Percentiles rank a stretch among this genome's conserved stretches.
These are phyloP conservation scores for Acanthornis magna DNA, from an alignment of 2,797 vertebrate species.

Conservation along the genomic window DNA sequence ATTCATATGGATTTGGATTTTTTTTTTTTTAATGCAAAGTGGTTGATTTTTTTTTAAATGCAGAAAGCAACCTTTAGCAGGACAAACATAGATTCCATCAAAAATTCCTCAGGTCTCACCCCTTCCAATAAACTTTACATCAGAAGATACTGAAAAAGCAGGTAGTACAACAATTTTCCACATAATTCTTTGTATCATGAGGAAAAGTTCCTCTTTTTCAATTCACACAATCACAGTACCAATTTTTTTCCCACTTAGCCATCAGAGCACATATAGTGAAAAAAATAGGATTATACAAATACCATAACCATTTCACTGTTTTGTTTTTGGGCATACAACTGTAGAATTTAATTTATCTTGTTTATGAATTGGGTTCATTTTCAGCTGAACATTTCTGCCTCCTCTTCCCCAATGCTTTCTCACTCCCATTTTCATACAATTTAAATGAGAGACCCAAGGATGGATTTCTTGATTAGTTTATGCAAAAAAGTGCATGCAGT, in stretches of 20 bases:
- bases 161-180: background rate
- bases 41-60: background rate
- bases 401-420: background rate
- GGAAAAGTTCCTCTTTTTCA: background rate
- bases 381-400: background rate
- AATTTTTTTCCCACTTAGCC: background rate
- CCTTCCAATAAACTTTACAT: background rate
- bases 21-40: background rate
- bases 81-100: background rate
- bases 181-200: background rate
- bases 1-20: background rate
- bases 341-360: background rate
- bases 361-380: background rate
- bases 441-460: conserved; percentile 21
- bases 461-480: conserved; percentile 34
- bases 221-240: background rate
- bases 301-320: background rate
- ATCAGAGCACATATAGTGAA: background rate
- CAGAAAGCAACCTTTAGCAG: background rate
- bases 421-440: conserved; percentile 1
- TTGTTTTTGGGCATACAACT: background rate
- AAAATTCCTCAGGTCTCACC: background rate
- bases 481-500: background rate
- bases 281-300: background rate
- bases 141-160: background rate